Base-by-base conservation (phyloP, 2,797 vertebrate species). In the Bradypus variegatus region DNA sequence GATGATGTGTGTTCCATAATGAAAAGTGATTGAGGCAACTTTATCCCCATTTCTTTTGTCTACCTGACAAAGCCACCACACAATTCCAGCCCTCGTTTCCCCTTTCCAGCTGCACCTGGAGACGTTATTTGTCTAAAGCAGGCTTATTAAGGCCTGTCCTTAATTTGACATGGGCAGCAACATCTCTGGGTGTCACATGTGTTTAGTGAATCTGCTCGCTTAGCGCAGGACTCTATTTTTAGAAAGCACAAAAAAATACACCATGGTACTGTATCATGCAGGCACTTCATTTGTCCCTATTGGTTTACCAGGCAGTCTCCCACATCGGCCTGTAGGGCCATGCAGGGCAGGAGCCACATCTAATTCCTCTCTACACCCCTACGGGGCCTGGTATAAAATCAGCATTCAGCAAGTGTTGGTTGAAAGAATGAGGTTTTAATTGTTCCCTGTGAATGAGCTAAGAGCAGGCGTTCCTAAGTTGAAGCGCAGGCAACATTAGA, bases 171-270 rank as follows among this genome's bases (percentile, higher is more conserved):
- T 80, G 78, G 86, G 93, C 18, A 19, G 62, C 94, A 73, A 36
- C 0, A 23, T 78, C 92, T 89, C 94, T 85, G 91, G 90, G 79
- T 60, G 89, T 93, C 94, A 93, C 85, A 27, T 64, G 93, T 67
- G 58, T 62, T 87, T 15, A 67, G 87, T 6, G 2, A 93, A 90
- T 48, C 91, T 86, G 90, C 76, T 86, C 27, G 80, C 92, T 86
- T 73, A 89, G 87, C 33, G 41, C 64, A 70, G 41, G 76, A 60
- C 55, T 84, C 94, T 95, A 96, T 95, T 95, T 96, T 96, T 94
- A 96, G 95, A 38, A 90, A 82, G 89, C 75, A 92, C 78, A 77
- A 21, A 76, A 88, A 93, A 91, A 82, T 69, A 33, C 33, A 21
- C 2, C 9, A 41, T 77, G 67, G 88, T 50, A 88, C 92, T 62